These are phyloP conservation scores for Phyto melanocephala DNA, from an alignment of 2,888 invertebrate genomes.

Conservation along the genomic window DNA sequence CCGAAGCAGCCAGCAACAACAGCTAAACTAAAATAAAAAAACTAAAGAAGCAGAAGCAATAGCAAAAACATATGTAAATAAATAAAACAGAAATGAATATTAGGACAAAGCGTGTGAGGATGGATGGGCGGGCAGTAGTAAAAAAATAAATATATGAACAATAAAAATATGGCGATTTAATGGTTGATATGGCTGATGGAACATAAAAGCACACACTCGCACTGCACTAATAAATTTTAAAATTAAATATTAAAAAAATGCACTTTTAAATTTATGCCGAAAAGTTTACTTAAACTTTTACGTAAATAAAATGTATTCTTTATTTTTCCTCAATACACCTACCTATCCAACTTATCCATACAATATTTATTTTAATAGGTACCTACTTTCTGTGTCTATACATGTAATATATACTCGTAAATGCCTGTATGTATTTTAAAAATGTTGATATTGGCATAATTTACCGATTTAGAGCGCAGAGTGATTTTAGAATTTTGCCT, in stretches of 20 bases:
- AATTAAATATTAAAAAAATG: neutral
- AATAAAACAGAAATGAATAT: conserved; percentile 49
- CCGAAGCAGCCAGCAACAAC: conserved; percentile 46
- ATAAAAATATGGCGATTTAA: neutral
- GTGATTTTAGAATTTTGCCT: too few relatives aligned
- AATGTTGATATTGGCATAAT: too few relatives aligned
- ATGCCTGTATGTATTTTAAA: too few relatives aligned
- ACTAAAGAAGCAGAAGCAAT: conserved; percentile 14
- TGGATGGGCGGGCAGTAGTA: neutral
- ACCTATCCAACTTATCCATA: too few relatives aligned
- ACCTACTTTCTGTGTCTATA: too few relatives aligned
- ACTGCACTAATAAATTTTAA: too few relatives aligned
- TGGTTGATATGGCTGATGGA: neutral
- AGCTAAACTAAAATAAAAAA: conserved; percentile 17
- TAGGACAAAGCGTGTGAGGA: conserved; percentile 15
- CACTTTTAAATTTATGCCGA: too few relatives aligned
- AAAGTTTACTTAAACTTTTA: neutral
- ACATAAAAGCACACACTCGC: neutral
- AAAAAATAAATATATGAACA: conserved; percentile 5
- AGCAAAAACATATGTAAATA: conserved; percentile 19
- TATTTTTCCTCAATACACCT: neutral
- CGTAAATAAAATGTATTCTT: neutral
- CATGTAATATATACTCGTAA: too few relatives aligned
- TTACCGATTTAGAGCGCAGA: too few relatives aligned
- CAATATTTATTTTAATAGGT: too few relatives aligned